Evolutionary conservation across 2,113 vertebrate genomes (phyloP).

Genomic region (Chamaea fasciata): DNA sequence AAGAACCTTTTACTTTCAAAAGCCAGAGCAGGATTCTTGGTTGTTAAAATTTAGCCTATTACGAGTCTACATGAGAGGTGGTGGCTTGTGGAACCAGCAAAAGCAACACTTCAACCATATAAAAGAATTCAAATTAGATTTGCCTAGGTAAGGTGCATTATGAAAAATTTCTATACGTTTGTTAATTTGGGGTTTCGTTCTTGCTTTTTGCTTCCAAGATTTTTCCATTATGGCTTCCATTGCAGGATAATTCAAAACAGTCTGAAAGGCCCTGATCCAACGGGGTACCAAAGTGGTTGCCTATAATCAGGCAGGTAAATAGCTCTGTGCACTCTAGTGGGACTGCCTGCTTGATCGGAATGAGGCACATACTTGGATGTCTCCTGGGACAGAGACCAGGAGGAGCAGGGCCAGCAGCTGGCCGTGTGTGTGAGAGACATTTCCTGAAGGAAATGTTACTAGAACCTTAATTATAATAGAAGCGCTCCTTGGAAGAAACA

Average conservation of each 20-base stretch:
- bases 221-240: neutral
- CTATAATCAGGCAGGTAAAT: neutral
- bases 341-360: neutral
- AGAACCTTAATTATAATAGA: neutral
- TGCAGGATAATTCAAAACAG: neutral
- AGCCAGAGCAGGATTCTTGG: neutral
- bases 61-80: neutral
- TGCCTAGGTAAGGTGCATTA: neutral
- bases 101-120: neutral
- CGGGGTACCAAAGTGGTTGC: neutral
- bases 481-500: neutral
- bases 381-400: neutral
- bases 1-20: neutral
- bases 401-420: neutral
- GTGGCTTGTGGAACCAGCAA: neutral
- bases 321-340: neutral
- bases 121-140: neutral
- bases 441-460: slow-evolving; percentile 41
- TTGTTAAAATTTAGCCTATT: neutral
- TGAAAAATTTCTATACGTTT: neutral
- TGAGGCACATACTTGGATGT: neutral
- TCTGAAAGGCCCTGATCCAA: neutral
- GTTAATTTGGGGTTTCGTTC: neutral
- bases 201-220: neutral
- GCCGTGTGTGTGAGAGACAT: neutral